Evolutionary conservation across 2,888 invertebrate species (phyloP), one percentile per base, ranked within the genome.

Genomic region (Prosapia bicincta): DNA sequence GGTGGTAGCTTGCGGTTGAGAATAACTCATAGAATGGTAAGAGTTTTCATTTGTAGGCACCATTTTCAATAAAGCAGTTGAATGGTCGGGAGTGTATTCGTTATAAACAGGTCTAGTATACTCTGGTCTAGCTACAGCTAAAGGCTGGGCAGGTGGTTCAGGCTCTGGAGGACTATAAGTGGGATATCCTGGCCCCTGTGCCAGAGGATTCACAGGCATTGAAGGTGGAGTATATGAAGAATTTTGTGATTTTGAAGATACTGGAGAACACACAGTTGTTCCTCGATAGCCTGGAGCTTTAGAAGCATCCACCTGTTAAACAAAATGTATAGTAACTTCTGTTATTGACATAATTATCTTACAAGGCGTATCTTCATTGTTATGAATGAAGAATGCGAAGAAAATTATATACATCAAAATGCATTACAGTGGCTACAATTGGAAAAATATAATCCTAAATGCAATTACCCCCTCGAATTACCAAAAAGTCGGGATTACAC

Each of bases 241-340:
- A 24, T 26, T 83, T 82, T 71, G 82, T 83, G 73, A 80, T 80
- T 80, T 81, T 77, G 3, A 75, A 23, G 90, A 90, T 1, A 92
- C 91, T 0, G 94, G 94, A 7, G 94, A 93, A 84, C 93, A 93
- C 79, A 92, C 90, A 66, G 92, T 88, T 71, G 89, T 91, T 72
- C 93, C 94, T 82, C 96, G 90, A 85, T 96, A 97, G 0, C 96
- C 96, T 0, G 96, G 96, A 77, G 96, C 96, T 85, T 96, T 97
- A 68, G 94, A 91, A 3, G 93, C 93, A 86, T 96, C 96, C 78
- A 92, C 95, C 87, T 92, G 86, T 25, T 67, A 25, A 25, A 67
- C 1, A 67, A 54, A 78, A 20, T 5, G n/a, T n/a, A n/a, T n/a
- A n/a, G n/a, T n/a, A n/a, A n/a, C n/a, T n/a, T n/a, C n/a, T n/a